Evolutionary conservation across 2,888 invertebrate genomes (phyloP).

Genomic region (Synergus itoensis): DNA sequence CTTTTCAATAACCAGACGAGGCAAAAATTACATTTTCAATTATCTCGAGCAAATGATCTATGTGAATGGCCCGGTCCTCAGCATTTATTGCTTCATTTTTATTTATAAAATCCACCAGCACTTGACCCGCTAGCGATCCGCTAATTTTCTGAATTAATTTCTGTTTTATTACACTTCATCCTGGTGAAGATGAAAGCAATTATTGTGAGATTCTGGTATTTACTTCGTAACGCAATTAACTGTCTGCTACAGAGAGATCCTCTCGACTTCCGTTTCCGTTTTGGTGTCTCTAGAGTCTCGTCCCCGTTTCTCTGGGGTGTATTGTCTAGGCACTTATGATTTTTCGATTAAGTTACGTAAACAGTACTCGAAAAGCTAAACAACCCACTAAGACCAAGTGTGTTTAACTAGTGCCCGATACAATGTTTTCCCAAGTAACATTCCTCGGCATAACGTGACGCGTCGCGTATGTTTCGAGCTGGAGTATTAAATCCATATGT

Average conservation of each 20-base stretch:
- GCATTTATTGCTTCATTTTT: neutral
- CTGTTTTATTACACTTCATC: no score
- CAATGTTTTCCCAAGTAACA: constrained; percentile 67
- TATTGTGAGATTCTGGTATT: neutral
- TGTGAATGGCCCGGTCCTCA: neutral
- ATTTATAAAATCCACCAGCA: neutral
- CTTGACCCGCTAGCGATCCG: neutral
- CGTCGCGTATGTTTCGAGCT: constrained; percentile 48
- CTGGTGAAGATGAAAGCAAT: constrained; percentile 10
- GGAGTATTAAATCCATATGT: neutral
- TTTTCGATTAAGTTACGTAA: constrained; percentile 69
- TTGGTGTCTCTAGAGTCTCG: constrained; percentile 20
- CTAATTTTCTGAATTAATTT: neutral
- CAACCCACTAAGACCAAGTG: constrained; percentile 53
- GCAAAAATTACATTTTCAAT: neutral
- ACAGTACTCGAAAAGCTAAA: constrained; percentile 63
- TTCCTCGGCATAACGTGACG: constrained; percentile 59
- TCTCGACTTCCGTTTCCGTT: constrained; percentile 29
- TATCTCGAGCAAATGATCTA: constrained; percentile 7
- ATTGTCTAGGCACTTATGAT: constrained; percentile 62
- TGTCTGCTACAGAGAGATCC: neutral
- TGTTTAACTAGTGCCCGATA: constrained; percentile 60
- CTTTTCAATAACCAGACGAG: neutral
- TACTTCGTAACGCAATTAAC: constrained; percentile 1
- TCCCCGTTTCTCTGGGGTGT: constrained; percentile 28